phyloP scores from a whole-genome alignment of 1,140 invertebrate genomes.

The Hylaeus volcanicus region DNA sequence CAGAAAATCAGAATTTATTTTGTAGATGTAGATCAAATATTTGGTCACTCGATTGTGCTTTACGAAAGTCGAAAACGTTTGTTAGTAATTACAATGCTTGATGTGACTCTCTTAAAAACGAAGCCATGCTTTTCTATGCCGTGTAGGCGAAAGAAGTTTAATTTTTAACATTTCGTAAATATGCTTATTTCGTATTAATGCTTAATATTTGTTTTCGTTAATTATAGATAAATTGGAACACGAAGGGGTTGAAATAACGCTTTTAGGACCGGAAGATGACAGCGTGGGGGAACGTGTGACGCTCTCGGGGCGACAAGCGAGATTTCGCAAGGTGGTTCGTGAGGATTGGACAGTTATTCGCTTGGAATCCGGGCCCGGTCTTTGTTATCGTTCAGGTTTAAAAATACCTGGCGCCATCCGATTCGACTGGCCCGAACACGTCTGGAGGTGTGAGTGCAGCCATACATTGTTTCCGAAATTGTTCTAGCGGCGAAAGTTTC shows the following conservation, averaged over 20 bases:
- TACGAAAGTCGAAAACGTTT: no score
- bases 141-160: no score
- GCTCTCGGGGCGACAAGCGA: conserved; percentile 16
- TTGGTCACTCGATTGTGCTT: no score
- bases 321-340: conserved; percentile 58
- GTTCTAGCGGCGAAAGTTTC: conserved; percentile 50
- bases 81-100: no score
- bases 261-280: not conserved
- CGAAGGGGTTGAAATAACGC: no score
- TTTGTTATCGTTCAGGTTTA: conserved; percentile 60
- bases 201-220: no score
- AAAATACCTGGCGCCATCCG: conserved; percentile 63
- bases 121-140: no score
- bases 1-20: not conserved
- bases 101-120: no score
- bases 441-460: not conserved
- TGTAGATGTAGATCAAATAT: no score
- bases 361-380: conserved; percentile 46
- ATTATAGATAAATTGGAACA: no score
- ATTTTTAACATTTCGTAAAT: no score
- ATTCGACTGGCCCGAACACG: conserved; percentile 22
- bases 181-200: no score
- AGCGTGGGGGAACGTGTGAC: conserved; percentile 9
- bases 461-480: conserved; percentile 41
- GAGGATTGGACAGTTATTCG: conserved; percentile 35